phyloP scores from a whole-genome alignment of 2,888 invertebrate genomes.

The Carcina quercana region DNA sequence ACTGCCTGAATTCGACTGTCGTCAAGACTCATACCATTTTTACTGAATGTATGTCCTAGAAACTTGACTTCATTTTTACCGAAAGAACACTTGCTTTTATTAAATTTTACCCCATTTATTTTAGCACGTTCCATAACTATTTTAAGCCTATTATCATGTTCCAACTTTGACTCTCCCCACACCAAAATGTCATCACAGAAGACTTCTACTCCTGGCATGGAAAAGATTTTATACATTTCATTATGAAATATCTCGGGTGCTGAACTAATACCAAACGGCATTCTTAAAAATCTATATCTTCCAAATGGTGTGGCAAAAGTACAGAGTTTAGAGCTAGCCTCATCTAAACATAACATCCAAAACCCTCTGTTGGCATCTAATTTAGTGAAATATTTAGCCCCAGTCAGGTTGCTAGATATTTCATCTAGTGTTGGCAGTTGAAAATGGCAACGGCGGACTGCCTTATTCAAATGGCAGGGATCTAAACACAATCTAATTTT shows the following conservation, averaged over 20 bases:
- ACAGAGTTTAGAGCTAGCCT: slow-evolving; percentile 9
- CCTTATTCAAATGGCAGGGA: slow-evolving; percentile 8
- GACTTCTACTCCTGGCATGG: slow-evolving; percentile 7
- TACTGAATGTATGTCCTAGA: slow-evolving; percentile 5
- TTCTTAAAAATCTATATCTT: slow-evolving; percentile 8
- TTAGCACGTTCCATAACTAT: slow-evolving; percentile 3
- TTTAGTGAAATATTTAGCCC: slow-evolving; percentile 11
- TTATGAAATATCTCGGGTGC: slow-evolving; percentile 13
- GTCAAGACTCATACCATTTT: slow-evolving; percentile 5
- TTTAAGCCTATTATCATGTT: slow-evolving; percentile 11
- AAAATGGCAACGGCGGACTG: slow-evolving; percentile 11
- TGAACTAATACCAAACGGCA: slow-evolving; percentile 11
- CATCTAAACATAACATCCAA: slow-evolving; percentile 10
- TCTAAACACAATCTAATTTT: slow-evolving; percentile 11
- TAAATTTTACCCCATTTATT: slow-evolving; percentile 7
- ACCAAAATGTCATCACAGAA: slow-evolving; percentile 8
- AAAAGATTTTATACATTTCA: slow-evolving; percentile 13
- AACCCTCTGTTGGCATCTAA: slow-evolving; percentile 12
- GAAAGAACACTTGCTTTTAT: slow-evolving; percentile 5
- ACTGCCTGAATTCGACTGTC: slow-evolving; percentile 1
- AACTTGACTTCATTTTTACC: slow-evolving; percentile 3
- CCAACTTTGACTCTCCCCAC: slow-evolving; percentile 5
- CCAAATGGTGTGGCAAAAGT: slow-evolving; percentile 11
- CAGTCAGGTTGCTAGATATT: slow-evolving; percentile 8
- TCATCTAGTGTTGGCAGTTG: slow-evolving; percentile 11